A percentile compares a stretch with the other conserved stretches of the same genome.
Conservation (phyloP, 2,797 vertebrate species). For the Etheostoma nigrum region DNA sequence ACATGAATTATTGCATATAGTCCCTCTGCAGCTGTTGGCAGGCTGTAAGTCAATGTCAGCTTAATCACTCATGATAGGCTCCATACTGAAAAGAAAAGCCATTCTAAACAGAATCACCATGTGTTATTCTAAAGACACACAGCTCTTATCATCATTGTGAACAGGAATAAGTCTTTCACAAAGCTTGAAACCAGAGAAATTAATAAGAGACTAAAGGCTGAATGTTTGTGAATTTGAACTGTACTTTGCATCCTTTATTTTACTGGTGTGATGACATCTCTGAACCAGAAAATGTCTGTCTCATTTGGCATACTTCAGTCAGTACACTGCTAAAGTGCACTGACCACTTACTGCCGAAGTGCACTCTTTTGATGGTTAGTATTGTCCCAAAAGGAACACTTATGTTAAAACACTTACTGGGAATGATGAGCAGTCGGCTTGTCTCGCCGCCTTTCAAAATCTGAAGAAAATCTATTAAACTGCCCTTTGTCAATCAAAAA, state of each 20-base stretch:
- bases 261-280: conserved; percentile 48
- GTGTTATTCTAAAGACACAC: conserved; percentile 42
- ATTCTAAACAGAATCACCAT: conserved; percentile 44
- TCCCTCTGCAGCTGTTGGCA: conserved; percentile 24
- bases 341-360: no score
- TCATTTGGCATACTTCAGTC: no score
- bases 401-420: no score
- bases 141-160: conserved; percentile 33
- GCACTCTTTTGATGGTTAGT: no score
- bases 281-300: conserved; percentile 22
- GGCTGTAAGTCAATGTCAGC: conserved; percentile 4
- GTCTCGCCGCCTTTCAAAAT: no score
- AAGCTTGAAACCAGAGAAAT: conserved; percentile 45
- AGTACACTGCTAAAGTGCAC: no score
- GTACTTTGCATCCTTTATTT: conserved; percentile 53
- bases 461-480: no score
- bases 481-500: no score
- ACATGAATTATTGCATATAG: conserved; percentile 10
- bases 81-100: conserved; percentile 37
- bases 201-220: conserved; percentile 36
- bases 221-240: conserved; percentile 56
- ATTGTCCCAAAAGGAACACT: no score
- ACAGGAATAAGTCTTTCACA: conserved; percentile 26
- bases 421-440: no score
- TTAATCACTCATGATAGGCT: conserved; percentile 38